These are phyloP conservation scores for Zelleria hepariella DNA, from an alignment of 2,888 invertebrate species.

Conservation along the genomic window DNA sequence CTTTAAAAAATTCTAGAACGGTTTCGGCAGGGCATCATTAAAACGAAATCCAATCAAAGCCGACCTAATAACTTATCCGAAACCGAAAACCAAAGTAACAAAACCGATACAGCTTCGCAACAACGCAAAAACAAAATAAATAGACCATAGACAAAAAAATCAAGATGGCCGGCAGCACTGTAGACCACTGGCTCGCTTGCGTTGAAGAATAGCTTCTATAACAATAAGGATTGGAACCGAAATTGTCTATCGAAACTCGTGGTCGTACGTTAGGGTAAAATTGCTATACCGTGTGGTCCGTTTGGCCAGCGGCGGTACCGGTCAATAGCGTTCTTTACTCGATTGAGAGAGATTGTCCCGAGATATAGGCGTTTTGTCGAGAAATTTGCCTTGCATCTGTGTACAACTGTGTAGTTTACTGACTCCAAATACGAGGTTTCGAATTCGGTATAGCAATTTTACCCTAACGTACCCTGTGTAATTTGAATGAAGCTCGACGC, in stretches of 20 bases:
- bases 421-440: too few relatives aligned
- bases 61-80: background rate
- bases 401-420: too few relatives aligned
- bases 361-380: too few relatives aligned
- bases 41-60: background rate
- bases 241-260: background rate
- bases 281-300: background rate
- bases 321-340: constrained; percentile 3
- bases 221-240: background rate
- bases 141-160: background rate
- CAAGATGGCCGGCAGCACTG: background rate
- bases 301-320: background rate
- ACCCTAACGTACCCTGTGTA: too few relatives aligned
- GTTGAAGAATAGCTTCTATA: background rate
- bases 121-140: background rate
- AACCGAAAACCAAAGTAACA: background rate
- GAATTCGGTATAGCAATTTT: too few relatives aligned
- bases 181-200: background rate
- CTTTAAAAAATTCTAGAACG: background rate
- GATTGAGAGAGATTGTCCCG: background rate
- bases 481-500: too few relatives aligned
- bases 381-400: too few relatives aligned
- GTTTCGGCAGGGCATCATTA: background rate
- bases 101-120: background rate
- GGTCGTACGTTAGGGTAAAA: background rate